Evolutionary conservation across 2,797 vertebrate species (phyloP), one percentile per base, ranked within the genome.

Genomic region (Betta splendens): DNA sequence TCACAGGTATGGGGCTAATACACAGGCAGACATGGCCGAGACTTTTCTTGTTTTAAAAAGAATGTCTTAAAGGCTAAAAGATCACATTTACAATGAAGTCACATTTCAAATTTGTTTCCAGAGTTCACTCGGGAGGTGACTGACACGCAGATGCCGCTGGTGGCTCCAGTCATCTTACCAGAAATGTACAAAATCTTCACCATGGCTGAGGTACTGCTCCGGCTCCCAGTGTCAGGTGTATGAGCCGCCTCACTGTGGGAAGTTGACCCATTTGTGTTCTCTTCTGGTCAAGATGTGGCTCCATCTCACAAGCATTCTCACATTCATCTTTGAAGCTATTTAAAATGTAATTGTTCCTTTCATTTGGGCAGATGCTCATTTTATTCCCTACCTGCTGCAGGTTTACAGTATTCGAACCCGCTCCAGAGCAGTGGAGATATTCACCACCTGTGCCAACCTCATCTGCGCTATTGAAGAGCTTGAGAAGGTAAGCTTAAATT

Each of bases 111-210:
- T n/a, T n/a, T 28, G 1, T 46, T 12, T 74, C 2, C 77, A 99
- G 98, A 99, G 66, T 99, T 99, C 65, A 99, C 98, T 0, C 91
- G 97, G 18, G 97, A 99, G 79, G 98, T 99, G 62, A 97, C 96
- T 0, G 98, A 99, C 70, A 96, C 93, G 9, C 98, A 99, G 90
- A 99, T 99, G 98, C 97, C 98, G 0, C 92, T 96, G 32, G 98
- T 99, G 44, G 98, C 98, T 70, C 98, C 98, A 6, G 97, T 99
- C 64, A 99, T 99, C 80, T 92, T 99, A 60, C 98, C 98, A 13
- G 97, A 99, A 87, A 99, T 99, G 98, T 99, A 98, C 83, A 98
- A 96, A 89, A 99, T 99, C 84, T 99, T 99, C 87, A 98, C 97
- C 6, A 98, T 98, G 97, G 95, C 94, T 0, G 98, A 99, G 94